A percentile compares a stretch with the other conserved stretches of the same genome.
Conservation (phyloP, 2,888 invertebrate genomes). For the Mystacides longicornis region DNA sequence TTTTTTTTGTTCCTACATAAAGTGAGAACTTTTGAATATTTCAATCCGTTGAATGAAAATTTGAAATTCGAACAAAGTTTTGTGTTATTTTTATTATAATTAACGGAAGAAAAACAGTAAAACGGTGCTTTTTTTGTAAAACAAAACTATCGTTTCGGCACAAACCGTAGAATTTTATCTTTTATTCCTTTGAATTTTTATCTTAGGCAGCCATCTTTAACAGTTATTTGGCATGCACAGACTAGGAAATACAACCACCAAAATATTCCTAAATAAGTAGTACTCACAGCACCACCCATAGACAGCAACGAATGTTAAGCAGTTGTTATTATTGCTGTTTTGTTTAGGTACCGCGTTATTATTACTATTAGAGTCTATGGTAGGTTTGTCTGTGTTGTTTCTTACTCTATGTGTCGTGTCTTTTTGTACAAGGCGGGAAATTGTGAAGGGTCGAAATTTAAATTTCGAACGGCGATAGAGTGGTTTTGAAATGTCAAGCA, state of each 20-base stretch:
- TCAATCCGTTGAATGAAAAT: too few relatives aligned
- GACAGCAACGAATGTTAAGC: background rate
- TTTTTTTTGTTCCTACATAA: background rate
- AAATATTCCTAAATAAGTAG: background rate
- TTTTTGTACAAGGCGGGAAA: conserved; percentile 12
- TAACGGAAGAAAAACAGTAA: too few relatives aligned
- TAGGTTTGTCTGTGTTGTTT: background rate
- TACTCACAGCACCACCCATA: background rate
- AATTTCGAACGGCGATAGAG: conserved; percentile 6
- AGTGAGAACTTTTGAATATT: too few relatives aligned
- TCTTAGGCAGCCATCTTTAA: conserved; percentile 19
- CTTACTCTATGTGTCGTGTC: conserved; percentile 8
- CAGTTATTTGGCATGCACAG: conserved; percentile 21
- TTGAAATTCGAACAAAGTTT: background rate
- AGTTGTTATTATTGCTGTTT: background rate
- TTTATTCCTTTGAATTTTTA: conserved; percentile 16
- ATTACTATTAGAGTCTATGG: background rate
- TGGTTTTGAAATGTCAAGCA: conserved; percentile 1
- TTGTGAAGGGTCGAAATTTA: conserved; percentile 9
- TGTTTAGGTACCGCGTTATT: background rate
- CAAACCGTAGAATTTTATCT: conserved; percentile 13
- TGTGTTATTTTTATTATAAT: too few relatives aligned
- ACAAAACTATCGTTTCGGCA: conserved; percentile 20
- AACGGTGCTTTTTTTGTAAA: too few relatives aligned
- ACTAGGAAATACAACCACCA: background rate